Base-by-base conservation (phyloP, 2,888 invertebrate genomes). In the Cotesia congregata region DNA sequence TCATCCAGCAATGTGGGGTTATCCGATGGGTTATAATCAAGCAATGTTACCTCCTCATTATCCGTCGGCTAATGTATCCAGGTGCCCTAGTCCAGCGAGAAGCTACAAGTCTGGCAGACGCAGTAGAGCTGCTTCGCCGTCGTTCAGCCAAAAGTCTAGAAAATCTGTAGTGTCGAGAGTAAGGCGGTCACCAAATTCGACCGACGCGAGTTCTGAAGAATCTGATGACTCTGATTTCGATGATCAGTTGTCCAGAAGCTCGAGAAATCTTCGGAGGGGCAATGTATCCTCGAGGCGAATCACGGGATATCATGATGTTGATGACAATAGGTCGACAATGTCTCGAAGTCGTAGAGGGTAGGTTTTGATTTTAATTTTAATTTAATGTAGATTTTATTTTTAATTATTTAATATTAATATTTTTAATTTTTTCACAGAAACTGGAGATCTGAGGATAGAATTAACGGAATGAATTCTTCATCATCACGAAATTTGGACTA, bases 81-180 rank as follows among this genome's bases (percentile, higher is more conserved):
- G 94, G 38, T 90, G 92, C 0, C 88, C 87, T 9, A 89, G 90
- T 74, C 90, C 89, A 5, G 85, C 87, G 0, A 84, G 88, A 12
- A 89, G 89, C 74, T 61, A 85, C 5, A 89, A 88, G 73, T 87
- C 88, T 1, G 82, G 81, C 60, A 83, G 88, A 77, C 82, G 88
- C 50, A 87, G 88, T 6, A 92, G 92, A 4, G 93, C 94, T 5
- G 92, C 94, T 6, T 92, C 94, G 1, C 91, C 92, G 0, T 93
- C 95, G 0, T 91, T 93, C 77, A 95, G 95, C 83, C 85, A 93
- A 72, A 93, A 94, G 81, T 94, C 94, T 2, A 92, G 94, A 50
- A 93, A 94, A 81, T 95, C 95, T 0, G 91, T 93, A 85, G 90
- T 91, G 41, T 91, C 92, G 77, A 91, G 92, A 41, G 85, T 91